Evolutionary conservation across 2,888 invertebrate genomes (phyloP).

Genomic region (Aspidapion aeneum): DNA sequence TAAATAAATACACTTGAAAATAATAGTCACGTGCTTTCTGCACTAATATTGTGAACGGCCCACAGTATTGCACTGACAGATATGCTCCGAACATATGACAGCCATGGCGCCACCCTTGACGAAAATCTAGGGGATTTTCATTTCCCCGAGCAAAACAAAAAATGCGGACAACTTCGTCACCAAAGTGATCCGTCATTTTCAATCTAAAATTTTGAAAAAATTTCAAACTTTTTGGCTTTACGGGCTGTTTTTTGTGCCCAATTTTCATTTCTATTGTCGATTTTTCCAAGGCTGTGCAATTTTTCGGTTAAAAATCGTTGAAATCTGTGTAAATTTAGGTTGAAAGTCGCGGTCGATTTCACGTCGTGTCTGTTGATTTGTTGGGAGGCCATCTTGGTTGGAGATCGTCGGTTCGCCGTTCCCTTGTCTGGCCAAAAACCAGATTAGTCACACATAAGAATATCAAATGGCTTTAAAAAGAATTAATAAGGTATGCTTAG

Average conservation of each 20-base stretch:
- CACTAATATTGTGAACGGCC: too few relatives aligned
- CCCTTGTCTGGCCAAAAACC: constrained; percentile 78
- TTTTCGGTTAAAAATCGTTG: constrained; percentile 25
- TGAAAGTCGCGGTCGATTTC: constrained; percentile 51
- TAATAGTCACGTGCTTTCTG: too few relatives aligned
- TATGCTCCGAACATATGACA: too few relatives aligned
- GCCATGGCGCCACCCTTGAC: too few relatives aligned
- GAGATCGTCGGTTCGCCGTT: constrained; percentile 81
- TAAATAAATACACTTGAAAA: too few relatives aligned
- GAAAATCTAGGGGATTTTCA: not conserved
- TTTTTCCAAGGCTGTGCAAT: constrained; percentile 20
- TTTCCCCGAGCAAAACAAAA: not conserved
- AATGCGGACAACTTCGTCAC: constrained; percentile 35
- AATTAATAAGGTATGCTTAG: constrained; percentile 87
- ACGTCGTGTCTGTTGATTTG: constrained; percentile 71
- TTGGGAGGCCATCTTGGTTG: constrained; percentile 83
- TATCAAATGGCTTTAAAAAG: constrained; percentile 93
- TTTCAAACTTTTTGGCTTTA: constrained; percentile 10
- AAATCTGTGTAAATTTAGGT: constrained; percentile 32
- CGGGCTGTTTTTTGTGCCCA: constrained; percentile 6
- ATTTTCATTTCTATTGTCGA: constrained; percentile 30
- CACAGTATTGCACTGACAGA: too few relatives aligned
- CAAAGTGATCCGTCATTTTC: constrained; percentile 48
- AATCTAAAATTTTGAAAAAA: constrained; percentile 37
- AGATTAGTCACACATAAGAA: constrained; percentile 61